phyloP scores from a whole-genome alignment of 2,797 vertebrate species.

The Pagetopsis macropterus region DNA sequence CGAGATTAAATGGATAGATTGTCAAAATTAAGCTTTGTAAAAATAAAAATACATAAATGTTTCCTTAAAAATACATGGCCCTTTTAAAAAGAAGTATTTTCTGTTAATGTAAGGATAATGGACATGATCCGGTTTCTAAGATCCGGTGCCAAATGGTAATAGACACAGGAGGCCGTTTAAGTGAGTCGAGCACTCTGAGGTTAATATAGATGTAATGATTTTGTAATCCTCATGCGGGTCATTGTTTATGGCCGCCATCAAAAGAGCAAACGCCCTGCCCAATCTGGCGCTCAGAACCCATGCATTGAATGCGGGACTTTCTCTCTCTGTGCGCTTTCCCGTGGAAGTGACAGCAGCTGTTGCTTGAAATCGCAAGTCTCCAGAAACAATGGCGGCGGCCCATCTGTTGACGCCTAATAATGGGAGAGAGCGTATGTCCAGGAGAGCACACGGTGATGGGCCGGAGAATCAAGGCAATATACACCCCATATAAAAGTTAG shows the following conservation, averaged over 20 bases:
- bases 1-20: neutral
- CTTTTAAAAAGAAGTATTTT: constrained; percentile 8
- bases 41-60: neutral
- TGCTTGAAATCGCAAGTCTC: constrained; percentile 91
- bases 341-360: constrained; percentile 94
- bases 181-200: constrained; percentile 73
- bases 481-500: constrained; percentile 94
- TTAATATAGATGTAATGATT: constrained; percentile 88
- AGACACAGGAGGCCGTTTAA: constrained; percentile 54
- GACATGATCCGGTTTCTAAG: constrained; percentile 44
- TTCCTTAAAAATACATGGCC: neutral
- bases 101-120: constrained; percentile 30
- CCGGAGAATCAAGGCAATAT: constrained; percentile 91
- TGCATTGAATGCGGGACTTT: constrained; percentile 74
- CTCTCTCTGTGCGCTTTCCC: constrained; percentile 76
- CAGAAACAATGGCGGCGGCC: constrained; percentile 86
- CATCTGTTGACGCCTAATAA: constrained; percentile 97
- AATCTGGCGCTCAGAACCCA: constrained; percentile 81
- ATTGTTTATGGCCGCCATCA: constrained; percentile 83
- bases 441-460: constrained; percentile 87
- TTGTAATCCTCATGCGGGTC: constrained; percentile 82
- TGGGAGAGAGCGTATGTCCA: constrained; percentile 92
- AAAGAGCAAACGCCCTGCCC: constrained; percentile 85
- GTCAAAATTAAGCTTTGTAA: neutral
- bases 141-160: constrained; percentile 66